phyloP scores from a whole-genome alignment of 2,888 invertebrate genomes.

The Bugula neritina region DNA sequence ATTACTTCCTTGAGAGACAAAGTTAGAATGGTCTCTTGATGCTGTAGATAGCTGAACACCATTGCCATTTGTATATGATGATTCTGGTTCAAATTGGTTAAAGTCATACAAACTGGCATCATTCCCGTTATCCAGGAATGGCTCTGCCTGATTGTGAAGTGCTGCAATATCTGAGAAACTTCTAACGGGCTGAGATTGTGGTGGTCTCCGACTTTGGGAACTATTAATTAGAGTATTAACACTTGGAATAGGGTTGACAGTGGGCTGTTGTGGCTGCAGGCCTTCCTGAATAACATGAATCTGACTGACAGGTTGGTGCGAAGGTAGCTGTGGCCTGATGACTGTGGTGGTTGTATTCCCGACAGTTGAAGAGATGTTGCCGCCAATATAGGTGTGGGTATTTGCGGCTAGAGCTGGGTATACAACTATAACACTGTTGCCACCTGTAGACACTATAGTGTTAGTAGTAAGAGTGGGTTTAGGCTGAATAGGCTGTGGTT shows the following conservation, averaged over 20 bases:
- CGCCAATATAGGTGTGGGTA: neutral
- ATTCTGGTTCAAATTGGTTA: neutral
- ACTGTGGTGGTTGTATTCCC: neutral
- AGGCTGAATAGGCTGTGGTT: constrained; percentile 20
- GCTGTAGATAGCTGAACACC: neutral
- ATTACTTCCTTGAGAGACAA: neutral
- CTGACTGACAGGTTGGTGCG: neutral
- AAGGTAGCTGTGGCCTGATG: neutral
- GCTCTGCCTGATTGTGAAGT: neutral
- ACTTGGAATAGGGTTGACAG: neutral
- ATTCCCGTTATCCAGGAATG: neutral
- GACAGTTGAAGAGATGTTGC: neutral
- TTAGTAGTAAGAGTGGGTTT: constrained; percentile 1
- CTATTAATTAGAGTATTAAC: neutral
- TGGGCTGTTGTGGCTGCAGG: neutral
- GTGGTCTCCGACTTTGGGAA: neutral
- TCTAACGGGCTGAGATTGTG: neutral
- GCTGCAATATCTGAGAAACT: constrained; percentile 22
- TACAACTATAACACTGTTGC: constrained; percentile 12
- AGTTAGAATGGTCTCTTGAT: neutral
- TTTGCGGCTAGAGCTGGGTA: neutral
- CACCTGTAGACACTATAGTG: constrained; percentile 19
- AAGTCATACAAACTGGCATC: constrained; percentile 13
- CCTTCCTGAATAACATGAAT: neutral
- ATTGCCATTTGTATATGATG: neutral